Evolutionary conservation across 2,888 invertebrate genomes (phyloP), one percentile per base, ranked within the genome.

Genomic region (Apodemia hepburni): DNA sequence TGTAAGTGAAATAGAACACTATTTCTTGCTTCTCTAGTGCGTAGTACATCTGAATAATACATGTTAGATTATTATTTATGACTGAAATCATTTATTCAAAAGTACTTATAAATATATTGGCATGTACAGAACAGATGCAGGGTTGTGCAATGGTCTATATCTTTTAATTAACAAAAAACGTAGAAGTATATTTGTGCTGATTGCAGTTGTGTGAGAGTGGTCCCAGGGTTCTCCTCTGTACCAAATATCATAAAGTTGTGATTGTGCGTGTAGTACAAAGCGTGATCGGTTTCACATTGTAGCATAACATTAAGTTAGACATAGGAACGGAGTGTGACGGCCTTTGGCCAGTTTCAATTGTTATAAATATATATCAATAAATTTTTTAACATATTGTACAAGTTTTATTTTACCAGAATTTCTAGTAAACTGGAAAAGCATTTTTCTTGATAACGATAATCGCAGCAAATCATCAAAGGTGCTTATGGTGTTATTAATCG

Each of bases 291-390:
- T 54, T 54, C 54, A 54, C 54, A 66, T 64, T 57, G 45, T 68
- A 67, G 67, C 27, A 15, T 54, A 29, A 54, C 54, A 54, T 22
- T 54, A 54, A 54, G 54, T 54, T 54, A 54, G 54, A 54, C 29
- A 27, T 54, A 54, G 54, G 54, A 27, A 29, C 29, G 54, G 54
- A 54, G 54, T 54, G 54, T 54, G 54, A 54, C 54, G 54, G 54
- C 54, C 54, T 54, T 29, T 54, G 54, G 73, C 77, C 70, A 73
- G 70, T 77, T 82, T 80, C 75, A 79, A 83, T 87, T 89, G 89
- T 90, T 90, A 87, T 83, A 82, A 84, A 80, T 78, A 87, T 86
- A 88, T 88, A 89, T 89, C 87, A 90, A 88, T 90, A 90, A 82
- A 86, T 87, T 87, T 89, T 90, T 85, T 88, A 87, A 85, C 82